Evolutionary conservation across 2,797 vertebrate species (phyloP).

Genomic region (Myripristis murdjan): DNA sequence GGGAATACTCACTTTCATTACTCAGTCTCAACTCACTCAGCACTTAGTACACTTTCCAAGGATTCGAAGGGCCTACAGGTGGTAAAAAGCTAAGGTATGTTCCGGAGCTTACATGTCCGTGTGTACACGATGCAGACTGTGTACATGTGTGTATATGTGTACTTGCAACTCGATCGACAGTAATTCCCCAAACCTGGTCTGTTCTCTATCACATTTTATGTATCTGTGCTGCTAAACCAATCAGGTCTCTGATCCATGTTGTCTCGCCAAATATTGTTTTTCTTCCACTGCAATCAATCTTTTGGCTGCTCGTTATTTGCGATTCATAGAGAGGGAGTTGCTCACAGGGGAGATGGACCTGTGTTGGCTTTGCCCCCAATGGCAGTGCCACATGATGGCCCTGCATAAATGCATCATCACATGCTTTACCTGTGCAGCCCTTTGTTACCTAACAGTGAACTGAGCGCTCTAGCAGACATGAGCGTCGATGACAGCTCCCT

Average conservation of each 20-base stretch:
- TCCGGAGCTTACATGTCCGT: conserved; percentile 37
- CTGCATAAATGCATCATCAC: conserved; percentile 80
- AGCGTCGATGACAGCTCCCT: conserved; percentile 73
- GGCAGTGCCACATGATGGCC: conserved; percentile 61
- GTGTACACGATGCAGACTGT: conserved; percentile 5
- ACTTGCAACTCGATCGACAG: conserved; percentile 35
- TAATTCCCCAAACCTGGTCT: conserved; percentile 67
- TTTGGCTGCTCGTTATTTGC: conserved; percentile 79
- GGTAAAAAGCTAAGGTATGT: conserved; percentile 56
- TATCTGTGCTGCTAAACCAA: conserved; percentile 79
- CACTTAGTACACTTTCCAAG: conserved; percentile 69
- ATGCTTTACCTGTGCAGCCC: conserved; percentile 73
- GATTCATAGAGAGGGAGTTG: conserved; percentile 74
- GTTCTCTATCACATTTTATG: conserved; percentile 74
- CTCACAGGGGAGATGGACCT: conserved; percentile 62
- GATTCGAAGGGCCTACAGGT: conserved; percentile 54
- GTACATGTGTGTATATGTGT: conserved; percentile 19
- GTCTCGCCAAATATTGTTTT: conserved; percentile 75
- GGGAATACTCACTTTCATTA: conserved; percentile 69
- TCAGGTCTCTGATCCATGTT: conserved; percentile 65
- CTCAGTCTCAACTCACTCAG: conserved; percentile 65
- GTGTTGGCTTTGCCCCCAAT: conserved; percentile 59
- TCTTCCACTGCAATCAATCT: conserved; percentile 73
- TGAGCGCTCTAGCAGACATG: conserved; percentile 77
- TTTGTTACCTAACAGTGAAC: conserved; percentile 56